These are phyloP conservation scores for Mesocentrotus franciscanus DNA, from an alignment of 53 echinoderm and acorn worm species.

Conservation along the genomic window DNA sequence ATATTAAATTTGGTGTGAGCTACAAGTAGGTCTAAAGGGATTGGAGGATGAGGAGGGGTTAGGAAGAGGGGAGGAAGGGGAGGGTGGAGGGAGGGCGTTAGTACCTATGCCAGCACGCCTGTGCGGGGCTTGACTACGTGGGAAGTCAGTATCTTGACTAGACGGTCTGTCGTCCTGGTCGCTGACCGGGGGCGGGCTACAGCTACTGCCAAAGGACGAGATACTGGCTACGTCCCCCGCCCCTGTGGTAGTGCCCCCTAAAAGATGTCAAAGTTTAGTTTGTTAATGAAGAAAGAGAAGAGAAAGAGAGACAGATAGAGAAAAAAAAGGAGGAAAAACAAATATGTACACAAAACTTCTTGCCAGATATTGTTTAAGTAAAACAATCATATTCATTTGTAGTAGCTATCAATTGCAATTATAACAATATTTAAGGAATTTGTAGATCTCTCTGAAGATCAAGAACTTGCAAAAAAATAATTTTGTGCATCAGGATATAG, in stretches of 20 bases:
- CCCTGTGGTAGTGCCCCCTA: slow-evolving; percentile 76
- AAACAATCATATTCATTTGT: not conserved
- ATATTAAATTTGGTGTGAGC: not conserved
- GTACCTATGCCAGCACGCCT: slow-evolving; percentile 91
- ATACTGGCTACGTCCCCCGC: slow-evolving; percentile 92
- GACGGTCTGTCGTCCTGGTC: slow-evolving; percentile 73
- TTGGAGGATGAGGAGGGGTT: not conserved
- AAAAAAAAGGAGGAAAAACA: not conserved
- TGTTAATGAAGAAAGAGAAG: not conserved
- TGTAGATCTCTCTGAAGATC: not conserved
- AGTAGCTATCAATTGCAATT: not conserved
- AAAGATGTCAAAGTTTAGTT: slow-evolving; percentile 35
- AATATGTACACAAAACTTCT: not conserved
- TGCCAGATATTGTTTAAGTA: not conserved
- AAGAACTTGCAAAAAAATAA: not conserved
- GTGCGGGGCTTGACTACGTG: slow-evolving; percentile 80
- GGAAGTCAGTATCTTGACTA: slow-evolving; percentile 59
- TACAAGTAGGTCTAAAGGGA: not conserved
- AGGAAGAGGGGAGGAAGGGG: not conserved
- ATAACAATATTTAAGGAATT: not conserved
- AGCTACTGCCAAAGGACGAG: slow-evolving; percentile 94
- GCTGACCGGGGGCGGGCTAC: slow-evolving; percentile 89
- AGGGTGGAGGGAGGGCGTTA: slow-evolving; percentile 18
- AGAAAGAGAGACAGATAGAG: not conserved
- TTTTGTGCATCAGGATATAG: not conserved